phyloP scores from a whole-genome alignment of 2,888 invertebrate genomes.

The Thereva nobilitata region DNA sequence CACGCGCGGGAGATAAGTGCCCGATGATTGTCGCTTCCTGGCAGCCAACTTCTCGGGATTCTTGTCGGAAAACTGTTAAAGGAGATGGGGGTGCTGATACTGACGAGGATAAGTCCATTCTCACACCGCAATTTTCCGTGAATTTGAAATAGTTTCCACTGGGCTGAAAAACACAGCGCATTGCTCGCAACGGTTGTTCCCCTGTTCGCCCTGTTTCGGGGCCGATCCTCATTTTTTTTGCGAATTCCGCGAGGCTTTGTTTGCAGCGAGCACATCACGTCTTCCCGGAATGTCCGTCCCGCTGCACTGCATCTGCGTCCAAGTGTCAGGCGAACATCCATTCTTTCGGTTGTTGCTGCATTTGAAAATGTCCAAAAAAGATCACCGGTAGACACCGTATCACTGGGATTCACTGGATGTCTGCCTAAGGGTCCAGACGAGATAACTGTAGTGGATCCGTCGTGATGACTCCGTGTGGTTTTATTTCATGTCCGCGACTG shows the following conservation, averaged over 20 bases:
- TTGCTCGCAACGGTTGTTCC: slow-evolving; percentile 36
- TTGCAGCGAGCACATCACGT: slow-evolving; percentile 21
- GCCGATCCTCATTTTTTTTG: slow-evolving; percentile 1
- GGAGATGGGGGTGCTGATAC: slow-evolving; percentile 22
- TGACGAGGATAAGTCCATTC: slow-evolving; percentile 19
- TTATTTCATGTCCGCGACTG: slow-evolving; percentile 36
- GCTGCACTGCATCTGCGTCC: slow-evolving; percentile 25
- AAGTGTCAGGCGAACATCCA: slow-evolving; percentile 32
- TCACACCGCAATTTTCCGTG: neutral
- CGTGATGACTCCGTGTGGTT: slow-evolving; percentile 37
- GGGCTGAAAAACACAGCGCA: slow-evolving; percentile 24
- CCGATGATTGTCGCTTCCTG: slow-evolving; percentile 38
- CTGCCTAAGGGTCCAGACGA: slow-evolving; percentile 22
- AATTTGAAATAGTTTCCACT: neutral
- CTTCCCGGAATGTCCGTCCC: slow-evolving; percentile 23
- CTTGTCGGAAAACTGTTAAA: slow-evolving; percentile 6
- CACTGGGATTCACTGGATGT: slow-evolving; percentile 1
- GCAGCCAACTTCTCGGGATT: slow-evolving; percentile 19
- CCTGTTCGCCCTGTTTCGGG: slow-evolving; percentile 22
- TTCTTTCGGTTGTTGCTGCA: slow-evolving; percentile 31
- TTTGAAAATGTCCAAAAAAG: slow-evolving; percentile 33
- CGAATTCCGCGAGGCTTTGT: slow-evolving; percentile 25
- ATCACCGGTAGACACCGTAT: slow-evolving; percentile 31
- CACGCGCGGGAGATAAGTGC: slow-evolving; percentile 54
- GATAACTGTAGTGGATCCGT: slow-evolving; percentile 36